These are phyloP conservation scores for Alouatta caraya DNA, from an alignment of 2,797 vertebrate species.

Conservation along the genomic window DNA sequence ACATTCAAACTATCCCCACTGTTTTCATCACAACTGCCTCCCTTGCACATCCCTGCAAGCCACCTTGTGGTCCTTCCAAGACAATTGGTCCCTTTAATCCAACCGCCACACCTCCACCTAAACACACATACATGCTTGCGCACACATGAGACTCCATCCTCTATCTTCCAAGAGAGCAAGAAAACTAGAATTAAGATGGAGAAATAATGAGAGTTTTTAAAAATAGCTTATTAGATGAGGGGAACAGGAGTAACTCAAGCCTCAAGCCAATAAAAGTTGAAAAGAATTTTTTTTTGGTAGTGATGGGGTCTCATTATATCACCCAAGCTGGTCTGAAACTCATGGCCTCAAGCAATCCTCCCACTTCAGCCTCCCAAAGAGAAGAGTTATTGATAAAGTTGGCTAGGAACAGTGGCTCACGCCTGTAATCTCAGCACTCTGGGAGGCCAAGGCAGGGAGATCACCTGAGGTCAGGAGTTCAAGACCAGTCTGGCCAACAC, in stretches of 20 bases:
- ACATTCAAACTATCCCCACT: background rate
- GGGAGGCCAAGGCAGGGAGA: too few species aligned
- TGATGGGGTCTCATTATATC: too few species aligned
- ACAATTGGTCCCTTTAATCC: background rate
- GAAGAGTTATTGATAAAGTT: too few species aligned
- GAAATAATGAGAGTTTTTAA: background rate
- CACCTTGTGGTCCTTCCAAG: background rate
- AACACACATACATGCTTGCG: too few species aligned
- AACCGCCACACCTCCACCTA: background rate
- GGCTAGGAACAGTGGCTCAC: background rate
- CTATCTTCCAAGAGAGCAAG: background rate
- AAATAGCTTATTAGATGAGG: background rate
- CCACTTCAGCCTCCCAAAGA: too few species aligned
- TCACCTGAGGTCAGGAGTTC: too few species aligned
- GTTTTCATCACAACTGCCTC: background rate
- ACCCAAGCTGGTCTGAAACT: too few species aligned
- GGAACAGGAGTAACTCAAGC: background rate
- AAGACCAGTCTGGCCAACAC: too few species aligned
- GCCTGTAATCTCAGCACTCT: too few species aligned
- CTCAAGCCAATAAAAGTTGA: background rate
- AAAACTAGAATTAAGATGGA: background rate
- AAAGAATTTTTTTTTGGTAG: background rate
- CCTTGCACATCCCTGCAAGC: background rate
- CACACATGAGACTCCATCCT: background rate
- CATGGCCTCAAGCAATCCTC: too few species aligned